A percentile compares a stretch with the other conserved stretches of the same genome.
Conservation (phyloP, 2,888 invertebrate genomes). For the Drosophila glabriapex region DNA sequence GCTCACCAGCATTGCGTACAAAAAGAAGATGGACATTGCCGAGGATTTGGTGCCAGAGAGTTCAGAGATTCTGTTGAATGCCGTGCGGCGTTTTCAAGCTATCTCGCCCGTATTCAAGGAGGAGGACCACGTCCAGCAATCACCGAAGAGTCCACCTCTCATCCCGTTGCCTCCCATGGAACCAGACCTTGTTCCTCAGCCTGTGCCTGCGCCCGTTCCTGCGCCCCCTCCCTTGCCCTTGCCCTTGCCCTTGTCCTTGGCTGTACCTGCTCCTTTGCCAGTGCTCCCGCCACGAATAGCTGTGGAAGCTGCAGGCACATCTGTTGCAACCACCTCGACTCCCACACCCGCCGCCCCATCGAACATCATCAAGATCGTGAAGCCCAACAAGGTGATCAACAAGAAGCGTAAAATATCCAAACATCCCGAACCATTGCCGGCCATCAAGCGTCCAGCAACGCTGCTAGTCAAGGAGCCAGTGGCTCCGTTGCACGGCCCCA, state of each 20-base stretch:
- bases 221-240: neutral
- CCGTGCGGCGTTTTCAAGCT: conserved; percentile 80
- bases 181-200: neutral
- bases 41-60: conserved; percentile 5
- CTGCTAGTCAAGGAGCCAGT: conserved; percentile 57
- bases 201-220: neutral
- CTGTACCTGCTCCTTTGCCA: conserved; percentile 1
- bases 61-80: conserved; percentile 83
- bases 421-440: conserved; percentile 3
- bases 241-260: too few relatives aligned
- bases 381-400: conserved; percentile 84
- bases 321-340: neutral
- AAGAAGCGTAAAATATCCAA: conserved; percentile 64
- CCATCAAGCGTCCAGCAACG: conserved; percentile 53
- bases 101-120: conserved; percentile 4
- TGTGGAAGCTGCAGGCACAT: neutral
- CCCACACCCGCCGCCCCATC: conserved; percentile 3
- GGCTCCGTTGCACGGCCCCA: conserved; percentile 33
- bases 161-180: neutral
- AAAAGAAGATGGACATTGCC: conserved; percentile 27
- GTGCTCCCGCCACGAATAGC: neutral
- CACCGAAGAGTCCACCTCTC: too few relatives aligned
- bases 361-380: conserved; percentile 79
- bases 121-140: neutral
- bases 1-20: conserved; percentile 73